Conservation (phyloP, 2,797 vertebrate genomes). For the Erethizon dorsatum region DNA sequence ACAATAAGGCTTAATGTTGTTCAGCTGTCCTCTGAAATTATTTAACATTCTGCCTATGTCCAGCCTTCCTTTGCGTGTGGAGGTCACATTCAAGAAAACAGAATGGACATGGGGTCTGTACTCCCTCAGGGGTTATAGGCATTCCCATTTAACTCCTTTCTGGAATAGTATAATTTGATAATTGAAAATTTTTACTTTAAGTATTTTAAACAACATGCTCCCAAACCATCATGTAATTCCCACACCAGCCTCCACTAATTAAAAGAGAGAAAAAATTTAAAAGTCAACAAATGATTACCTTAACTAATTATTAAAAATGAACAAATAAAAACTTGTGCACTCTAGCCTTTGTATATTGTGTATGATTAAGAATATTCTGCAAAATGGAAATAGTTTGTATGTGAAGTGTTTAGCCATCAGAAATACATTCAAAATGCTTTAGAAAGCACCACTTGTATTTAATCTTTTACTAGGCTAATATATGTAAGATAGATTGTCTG, state of each 20-base stretch:
- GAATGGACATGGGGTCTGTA: background rate
- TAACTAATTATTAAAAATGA: constrained; percentile 38
- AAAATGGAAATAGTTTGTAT: constrained; percentile 66
- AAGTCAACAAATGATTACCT: constrained; percentile 13
- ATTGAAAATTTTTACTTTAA: constrained; percentile 28
- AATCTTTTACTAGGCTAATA: constrained; percentile 43
- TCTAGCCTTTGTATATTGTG: constrained; percentile 12
- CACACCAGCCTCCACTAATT: background rate
- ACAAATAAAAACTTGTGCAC: constrained; percentile 48
- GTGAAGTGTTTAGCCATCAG: constrained; percentile 41
- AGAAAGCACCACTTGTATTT: constrained; percentile 78
- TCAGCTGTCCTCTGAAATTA: background rate
- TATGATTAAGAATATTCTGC: constrained; percentile 31
- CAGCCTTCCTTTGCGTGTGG: background rate
- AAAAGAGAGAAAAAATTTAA: background rate
- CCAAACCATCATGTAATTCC: background rate
- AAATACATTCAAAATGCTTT: constrained; percentile 78
- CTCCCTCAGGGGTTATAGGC: background rate
- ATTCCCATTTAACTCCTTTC: background rate
- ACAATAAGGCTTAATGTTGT: background rate
- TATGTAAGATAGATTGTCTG: constrained; percentile 47
- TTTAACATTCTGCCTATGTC: background rate
- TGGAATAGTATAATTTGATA: background rate
- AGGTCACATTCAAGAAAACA: background rate
- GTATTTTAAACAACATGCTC: background rate